Percentiles rank a stretch among this genome's conserved stretches.
These are phyloP conservation scores for Bujurquina vittata DNA, from an alignment of 2,113 vertebrate genomes.

Conservation along the genomic window DNA sequence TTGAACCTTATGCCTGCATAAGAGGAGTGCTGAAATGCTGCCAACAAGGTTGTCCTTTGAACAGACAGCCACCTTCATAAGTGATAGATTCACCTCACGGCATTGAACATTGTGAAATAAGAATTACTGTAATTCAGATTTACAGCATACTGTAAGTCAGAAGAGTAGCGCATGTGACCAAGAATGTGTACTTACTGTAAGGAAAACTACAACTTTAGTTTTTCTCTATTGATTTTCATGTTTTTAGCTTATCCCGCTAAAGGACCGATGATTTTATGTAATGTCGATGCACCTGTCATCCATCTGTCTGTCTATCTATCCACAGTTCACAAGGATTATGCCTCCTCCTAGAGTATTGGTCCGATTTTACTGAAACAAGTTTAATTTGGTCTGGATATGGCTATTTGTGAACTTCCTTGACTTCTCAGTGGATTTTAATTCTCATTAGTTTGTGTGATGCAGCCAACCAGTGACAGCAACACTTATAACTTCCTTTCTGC, in stretches of 20 bases:
- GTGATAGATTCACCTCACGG: neutral
- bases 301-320: no score
- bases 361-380: neutral
- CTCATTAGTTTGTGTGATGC: neutral
- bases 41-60: neutral
- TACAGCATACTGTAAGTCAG: neutral
- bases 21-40: neutral
- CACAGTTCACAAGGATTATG: no score
- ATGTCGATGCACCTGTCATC: neutral
- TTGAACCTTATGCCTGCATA: neutral
- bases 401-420: neutral
- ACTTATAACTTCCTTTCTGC: neutral
- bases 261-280: neutral
- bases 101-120: neutral
- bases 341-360: neutral
- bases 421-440: neutral
- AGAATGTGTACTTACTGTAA: no score
- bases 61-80: neutral
- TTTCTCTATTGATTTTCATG: no score
- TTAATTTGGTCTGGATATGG: neutral
- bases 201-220: no score
- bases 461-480: neutral
- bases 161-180: neutral
- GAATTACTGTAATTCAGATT: neutral
- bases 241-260: no score